Percentiles rank a stretch among this genome's conserved stretches.
These are phyloP conservation scores for Carposina sasakii DNA, from an alignment of 1,140 invertebrate species.

Conservation along the genomic window DNA sequence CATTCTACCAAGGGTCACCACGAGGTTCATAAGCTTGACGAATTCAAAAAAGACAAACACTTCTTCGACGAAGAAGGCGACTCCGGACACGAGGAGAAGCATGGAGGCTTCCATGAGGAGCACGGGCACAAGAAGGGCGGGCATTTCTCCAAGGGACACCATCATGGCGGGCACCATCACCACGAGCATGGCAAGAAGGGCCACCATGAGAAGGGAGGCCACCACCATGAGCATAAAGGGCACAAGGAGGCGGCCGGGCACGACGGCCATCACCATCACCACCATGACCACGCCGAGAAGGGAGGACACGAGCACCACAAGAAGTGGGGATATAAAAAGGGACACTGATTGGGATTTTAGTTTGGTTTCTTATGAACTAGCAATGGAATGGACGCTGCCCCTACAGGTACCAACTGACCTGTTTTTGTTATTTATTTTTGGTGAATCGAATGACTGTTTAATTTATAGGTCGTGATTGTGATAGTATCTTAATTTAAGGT, in stretches of 20 bases:
- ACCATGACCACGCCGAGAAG: constrained; percentile 77
- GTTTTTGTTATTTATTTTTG: no score
- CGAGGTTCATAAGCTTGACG: constrained; percentile 82
- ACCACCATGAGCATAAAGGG: constrained; percentile 59
- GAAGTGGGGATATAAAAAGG: constrained; percentile 71
- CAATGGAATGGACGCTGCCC: no score
- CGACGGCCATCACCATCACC: constrained; percentile 74
- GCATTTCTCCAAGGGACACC: constrained; percentile 79
- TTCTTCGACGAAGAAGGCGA: constrained; percentile 86
- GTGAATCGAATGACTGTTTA: no score
- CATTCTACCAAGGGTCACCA: constrained; percentile 86
- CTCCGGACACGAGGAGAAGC: constrained; percentile 78
- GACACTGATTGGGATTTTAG: no score
- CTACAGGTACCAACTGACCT: no score
- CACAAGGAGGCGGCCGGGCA: constrained; percentile 72
- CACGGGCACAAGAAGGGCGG: constrained; percentile 80
- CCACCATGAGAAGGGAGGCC: constrained; percentile 78
- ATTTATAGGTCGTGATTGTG: no score
- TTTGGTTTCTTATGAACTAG: constrained; percentile 4
- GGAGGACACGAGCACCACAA: constrained; percentile 73
- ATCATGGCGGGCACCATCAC: constrained; percentile 78
- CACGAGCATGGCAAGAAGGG: constrained; percentile 81
- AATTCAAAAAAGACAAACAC: constrained; percentile 74
- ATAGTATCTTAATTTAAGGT: no score
- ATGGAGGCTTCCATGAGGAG: constrained; percentile 78